phyloP scores from a whole-genome alignment of 1,140 invertebrate genomes.

The Drosophila sucinea region DNA sequence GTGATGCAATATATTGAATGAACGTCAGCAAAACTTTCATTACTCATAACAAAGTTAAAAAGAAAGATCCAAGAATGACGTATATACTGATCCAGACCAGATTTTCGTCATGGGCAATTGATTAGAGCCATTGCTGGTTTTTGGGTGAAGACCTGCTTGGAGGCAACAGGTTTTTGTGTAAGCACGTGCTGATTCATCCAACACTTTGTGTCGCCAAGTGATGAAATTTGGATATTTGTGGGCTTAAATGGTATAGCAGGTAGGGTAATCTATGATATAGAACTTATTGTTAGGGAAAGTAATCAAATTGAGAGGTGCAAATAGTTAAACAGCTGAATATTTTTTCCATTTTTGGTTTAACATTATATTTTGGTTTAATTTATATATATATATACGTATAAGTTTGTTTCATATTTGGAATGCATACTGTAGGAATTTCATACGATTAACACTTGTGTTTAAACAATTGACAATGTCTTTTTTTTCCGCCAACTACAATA shows the following conservation, averaged over 20 bases:
- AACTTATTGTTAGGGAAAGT: no score
- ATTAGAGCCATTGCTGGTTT: slow-evolving; percentile 1
- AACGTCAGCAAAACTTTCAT: neutral
- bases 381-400: slow-evolving; percentile 61
- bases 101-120: slow-evolving; percentile 7
- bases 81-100: neutral
- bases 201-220: slow-evolving; percentile 58
- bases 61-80: neutral
- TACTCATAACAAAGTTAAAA: slow-evolving; percentile 2
- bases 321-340: neutral
- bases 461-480: slow-evolving; percentile 63
- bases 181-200: slow-evolving; percentile 59
- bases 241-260: no score
- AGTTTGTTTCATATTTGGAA: slow-evolving; percentile 54
- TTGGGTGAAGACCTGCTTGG: slow-evolving; percentile 11
- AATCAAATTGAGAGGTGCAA: neutral
- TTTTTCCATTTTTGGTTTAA: slow-evolving; percentile 26
- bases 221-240: slow-evolving; percentile 33
- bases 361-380: slow-evolving; percentile 72
- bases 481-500: slow-evolving; percentile 29
- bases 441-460: slow-evolving; percentile 39
- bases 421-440: slow-evolving; percentile 51
- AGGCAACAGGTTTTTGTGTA: slow-evolving; percentile 46
- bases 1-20: neutral
- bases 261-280: no score